Evolutionary conservation across 2,888 invertebrate genomes (phyloP), one percentile per base, ranked within the genome.

Genomic region (Harpalus rubripes): DNA sequence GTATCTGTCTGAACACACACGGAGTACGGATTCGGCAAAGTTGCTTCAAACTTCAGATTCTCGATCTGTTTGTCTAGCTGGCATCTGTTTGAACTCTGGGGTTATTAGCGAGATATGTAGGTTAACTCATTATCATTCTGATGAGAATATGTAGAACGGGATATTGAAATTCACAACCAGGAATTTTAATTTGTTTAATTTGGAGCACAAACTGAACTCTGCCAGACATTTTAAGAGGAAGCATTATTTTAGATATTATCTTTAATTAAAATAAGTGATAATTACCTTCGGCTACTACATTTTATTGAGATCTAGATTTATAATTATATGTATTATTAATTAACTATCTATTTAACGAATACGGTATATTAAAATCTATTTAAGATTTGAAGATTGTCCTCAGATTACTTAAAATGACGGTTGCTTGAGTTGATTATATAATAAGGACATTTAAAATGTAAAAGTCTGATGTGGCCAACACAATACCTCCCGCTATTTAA

Each of bases 81-180:
- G 81, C 81, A 82, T 82, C 74, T 74, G 82, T 39, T 68, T 82
- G 82, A 82, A 81, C 81, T 81, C 56, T 68, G 68, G 10, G 16
- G 15, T 56, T 32, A 22, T 68, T 65, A 68, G 52, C 52, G 58
- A 52, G 68, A 65, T 68, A 81, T 81, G 44, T 65, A 68, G 81
- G 81, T 81, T 81, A 80, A 81, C 68, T 81, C 68, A 81, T 81
- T 81, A 65, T 81, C n/a, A 68, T 26, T 68, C 15, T 65, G 56
- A 81, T 68, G 22, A 78, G 32, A 22, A 52, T 52, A 52, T 52
- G 44, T 52, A 12, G 44, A 52, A 52, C 44, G 44, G 44, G 44
- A 52, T 52, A 52, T 52, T 52, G 44, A 52, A 52, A 52, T 52
- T 52, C 44, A 52, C 44, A 10, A 52, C 1, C 44, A 12, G 44